Percentiles rank a stretch among this genome's conserved stretches.
Evolutionary conservation across 2,797 vertebrate genomes (phyloP).

Genomic region (Tarsius wallacei): DNA sequence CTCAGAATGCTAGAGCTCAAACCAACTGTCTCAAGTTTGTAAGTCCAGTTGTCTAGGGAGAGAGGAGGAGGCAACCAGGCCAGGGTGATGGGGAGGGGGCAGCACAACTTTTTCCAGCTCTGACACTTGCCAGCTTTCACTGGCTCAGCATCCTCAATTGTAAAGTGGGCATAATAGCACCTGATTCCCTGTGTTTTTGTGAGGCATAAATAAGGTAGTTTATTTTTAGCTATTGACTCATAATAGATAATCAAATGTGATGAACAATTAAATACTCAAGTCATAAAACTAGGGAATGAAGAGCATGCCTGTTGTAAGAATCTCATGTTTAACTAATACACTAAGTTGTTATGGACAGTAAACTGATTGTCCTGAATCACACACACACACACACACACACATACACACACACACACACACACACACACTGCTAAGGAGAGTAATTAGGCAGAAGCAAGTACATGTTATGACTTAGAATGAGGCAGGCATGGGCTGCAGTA

Average conservation of each 20-base stretch:
- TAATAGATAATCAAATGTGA: background rate
- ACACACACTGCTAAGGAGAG: background rate
- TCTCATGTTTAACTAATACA: background rate
- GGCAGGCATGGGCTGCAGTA: too few species aligned
- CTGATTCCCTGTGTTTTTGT: background rate
- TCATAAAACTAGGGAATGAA: background rate
- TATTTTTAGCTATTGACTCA: background rate
- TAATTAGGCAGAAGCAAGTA: background rate
- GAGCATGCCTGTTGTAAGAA: background rate
- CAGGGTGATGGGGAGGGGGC: background rate
- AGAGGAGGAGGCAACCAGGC: background rate
- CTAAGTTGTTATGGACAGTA: background rate
- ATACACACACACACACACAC: background rate
- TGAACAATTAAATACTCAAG: background rate
- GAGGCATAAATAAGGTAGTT: background rate
- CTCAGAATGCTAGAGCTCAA: background rate
- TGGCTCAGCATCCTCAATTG: background rate
- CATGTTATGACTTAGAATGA: background rate
- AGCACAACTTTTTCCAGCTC: background rate
- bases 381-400: too few species aligned
- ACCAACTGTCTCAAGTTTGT: too few species aligned
- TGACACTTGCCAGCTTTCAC: background rate
- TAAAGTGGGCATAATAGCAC: background rate
- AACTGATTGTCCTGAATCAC: background rate
- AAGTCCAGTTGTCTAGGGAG: background rate